Percentiles rank a stretch among this genome's conserved stretches.
These are phyloP conservation scores for Heteropelma amictum DNA, from an alignment of 2,888 invertebrate genomes.

Conservation along the genomic window DNA sequence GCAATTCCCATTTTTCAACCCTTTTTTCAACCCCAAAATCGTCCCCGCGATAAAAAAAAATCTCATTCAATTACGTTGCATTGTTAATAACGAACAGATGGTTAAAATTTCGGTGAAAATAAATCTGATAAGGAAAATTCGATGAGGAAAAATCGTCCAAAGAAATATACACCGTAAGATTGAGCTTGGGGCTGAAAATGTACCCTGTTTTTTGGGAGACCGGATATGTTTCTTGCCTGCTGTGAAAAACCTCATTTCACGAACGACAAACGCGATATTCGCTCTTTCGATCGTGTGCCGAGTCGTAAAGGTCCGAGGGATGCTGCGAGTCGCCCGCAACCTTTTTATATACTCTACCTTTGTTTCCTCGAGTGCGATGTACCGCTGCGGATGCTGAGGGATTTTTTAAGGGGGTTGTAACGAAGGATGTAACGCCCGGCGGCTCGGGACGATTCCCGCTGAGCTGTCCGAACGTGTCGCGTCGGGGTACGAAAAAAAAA, in stretches of 20 bases:
- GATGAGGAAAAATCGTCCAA: neutral
- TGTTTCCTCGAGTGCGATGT: neutral
- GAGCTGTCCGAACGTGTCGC: conserved; percentile 54
- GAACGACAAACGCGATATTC: conserved; percentile 6
- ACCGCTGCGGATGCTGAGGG: conserved; percentile 48
- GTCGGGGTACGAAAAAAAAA: neutral
- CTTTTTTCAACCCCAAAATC: no score
- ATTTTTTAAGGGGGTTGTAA: conserved; percentile 10
- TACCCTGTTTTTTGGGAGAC: neutral
- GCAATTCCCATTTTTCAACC: no score
- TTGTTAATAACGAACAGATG: no score
- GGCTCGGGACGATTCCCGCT: conserved; percentile 52
- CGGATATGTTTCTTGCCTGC: neutral
- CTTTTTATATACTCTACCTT: neutral
- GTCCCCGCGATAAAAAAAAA: no score
- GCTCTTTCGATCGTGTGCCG: no score
- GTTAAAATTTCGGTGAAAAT: no score
- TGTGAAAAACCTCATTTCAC: conserved; percentile 30
- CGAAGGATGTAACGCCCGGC: conserved; percentile 15
- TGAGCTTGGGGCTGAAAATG: neutral
- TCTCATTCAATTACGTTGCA: no score
- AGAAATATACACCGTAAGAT: neutral
- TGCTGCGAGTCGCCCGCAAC: no score
- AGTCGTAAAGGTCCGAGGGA: no score
- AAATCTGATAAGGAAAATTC: no score